Evolutionary conservation across 2,113 vertebrate species (phyloP), one percentile per base, ranked within the genome.

Genomic region (Lipophrys pholis): DNA sequence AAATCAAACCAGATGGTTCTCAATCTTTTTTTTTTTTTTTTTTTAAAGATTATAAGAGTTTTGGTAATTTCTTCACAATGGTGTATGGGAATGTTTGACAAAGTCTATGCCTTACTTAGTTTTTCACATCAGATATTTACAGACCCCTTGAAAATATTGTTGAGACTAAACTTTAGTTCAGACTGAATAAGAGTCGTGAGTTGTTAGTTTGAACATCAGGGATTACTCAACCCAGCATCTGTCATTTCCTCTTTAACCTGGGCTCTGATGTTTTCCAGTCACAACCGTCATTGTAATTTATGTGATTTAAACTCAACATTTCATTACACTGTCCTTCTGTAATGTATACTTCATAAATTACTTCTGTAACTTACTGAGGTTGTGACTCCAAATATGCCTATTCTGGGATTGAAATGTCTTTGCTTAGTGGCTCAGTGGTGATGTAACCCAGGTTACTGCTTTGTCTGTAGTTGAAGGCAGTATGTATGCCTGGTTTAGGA

Each of bases 391-490:
- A n/a, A 55, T 52, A 41, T 57, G 6, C 61, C 49, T 69, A 49
- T 46, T 12, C 14, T 42, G 36, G 14, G 30, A 69, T 80, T 70
- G 58, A 72, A 78, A 51, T 57, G 58, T 60, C 76, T 84, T 59
- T 0, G 21, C 58, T 68, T 71, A 30, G 36, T 58, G 73, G 52
- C 38, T 60, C 42, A 59, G 66, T 76, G 8, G 45, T 88, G 77
- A 81, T 71, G 66, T 77, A 85, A 79, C 64, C 10, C 48, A 42
- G 62, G 55, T 80, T 58, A 57, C 53, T 42, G 64, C 14, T 73
- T 73, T 67, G 74, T 87, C 66, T 76, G 41, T 11, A 61, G 43
- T 53, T 87, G 41, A 45, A 45, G 9, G n/a, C 40, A 0, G 58
- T 51, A 45, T 36, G 52, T 65, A 9, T 8, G 46, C 16, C 48